Conservation (phyloP, 2,797 vertebrate genomes). For the Xiphorhynchus erythropygius region DNA sequence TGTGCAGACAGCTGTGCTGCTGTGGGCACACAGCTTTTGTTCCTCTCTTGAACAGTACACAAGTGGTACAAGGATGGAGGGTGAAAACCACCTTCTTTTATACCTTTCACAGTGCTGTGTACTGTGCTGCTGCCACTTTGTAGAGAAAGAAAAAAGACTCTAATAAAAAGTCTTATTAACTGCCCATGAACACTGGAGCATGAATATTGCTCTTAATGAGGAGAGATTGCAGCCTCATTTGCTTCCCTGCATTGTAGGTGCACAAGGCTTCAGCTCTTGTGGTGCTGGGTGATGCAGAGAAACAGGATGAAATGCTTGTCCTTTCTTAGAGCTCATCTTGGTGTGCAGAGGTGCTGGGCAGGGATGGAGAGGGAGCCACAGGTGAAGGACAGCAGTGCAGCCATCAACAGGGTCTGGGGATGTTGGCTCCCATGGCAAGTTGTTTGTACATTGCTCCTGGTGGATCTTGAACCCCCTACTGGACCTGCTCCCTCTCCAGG, state of each 20-base stretch:
- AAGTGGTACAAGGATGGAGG: not conserved
- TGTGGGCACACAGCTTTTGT: not conserved
- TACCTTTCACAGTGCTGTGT: not conserved
- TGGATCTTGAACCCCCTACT: not conserved
- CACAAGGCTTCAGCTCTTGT: not conserved
- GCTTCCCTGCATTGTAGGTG: not conserved
- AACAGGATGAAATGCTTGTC: not conserved
- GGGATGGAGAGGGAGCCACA: not conserved
- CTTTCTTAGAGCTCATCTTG: fast-evolving
- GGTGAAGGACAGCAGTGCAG: not conserved
- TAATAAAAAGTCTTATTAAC: slow-evolving; percentile 35
- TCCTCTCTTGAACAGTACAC: not conserved
- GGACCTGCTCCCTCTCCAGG: not conserved
- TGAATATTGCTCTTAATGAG: slow-evolving; percentile 38
- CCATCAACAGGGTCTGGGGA: fast-evolving
- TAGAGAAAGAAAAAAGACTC: not conserved
- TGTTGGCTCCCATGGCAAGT: fast-evolving
- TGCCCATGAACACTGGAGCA: not conserved
- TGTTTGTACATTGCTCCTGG: not conserved
- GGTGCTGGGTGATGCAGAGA: not conserved
- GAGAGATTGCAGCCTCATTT: not conserved
- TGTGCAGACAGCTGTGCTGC: not conserved
- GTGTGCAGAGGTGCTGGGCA: not conserved
- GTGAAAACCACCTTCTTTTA: not conserved
- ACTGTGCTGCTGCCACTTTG: not conserved